Evolutionary conservation across 2,797 vertebrate genomes (phyloP), one percentile per base, ranked within the genome.

Genomic region (Myotis daubentonii): DNA sequence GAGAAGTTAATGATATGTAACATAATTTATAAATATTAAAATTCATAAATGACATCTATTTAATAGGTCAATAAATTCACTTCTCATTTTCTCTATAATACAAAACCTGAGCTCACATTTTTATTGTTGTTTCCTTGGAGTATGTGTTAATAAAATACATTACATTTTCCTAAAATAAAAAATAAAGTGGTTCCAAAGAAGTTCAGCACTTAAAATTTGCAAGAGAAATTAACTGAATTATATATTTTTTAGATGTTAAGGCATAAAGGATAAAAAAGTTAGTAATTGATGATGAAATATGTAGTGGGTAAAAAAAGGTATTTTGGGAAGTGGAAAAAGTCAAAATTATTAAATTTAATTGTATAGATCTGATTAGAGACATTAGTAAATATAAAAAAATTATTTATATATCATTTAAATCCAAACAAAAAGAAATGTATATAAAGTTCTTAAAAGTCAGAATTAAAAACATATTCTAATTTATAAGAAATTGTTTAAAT

Each of bases 351-450:
- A 33, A 13, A 72, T 91, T 95, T 41, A 12, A 28, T 41, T 75
- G 3, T 76, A 2, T 55, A 74, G 57, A 68, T 41, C 8, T 87
- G 3, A 57, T 44, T 22, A 94, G n/a, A 68, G 0, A 81, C 95
- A 70, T 91, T 44, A 70, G 0, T 66, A 87, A 82, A 41, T 89
- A 71, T 72, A 66, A 71, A 93, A 90, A 97, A 97, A 98, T 97
- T 96, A 97, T 97, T 97, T 86, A 95, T 71, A 94, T 81, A 78
- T 96, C 60, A 71, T 97, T 98, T 97, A 97, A 94, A 96, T 95
- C 71, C 78, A 97, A 97, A 97, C 0, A 95, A 94, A 82, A 83
- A 97, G 60, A 84, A 41, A 74, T 49, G 74, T 82, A 76, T 74
- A 6, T 70, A 23, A 72, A 30, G 1, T 41, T 89, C 15, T 51